Percentiles rank a stretch among this genome's conserved stretches.
Conservation (phyloP, 2,797 vertebrate species). For the Cyclopterus lumpus region DNA sequence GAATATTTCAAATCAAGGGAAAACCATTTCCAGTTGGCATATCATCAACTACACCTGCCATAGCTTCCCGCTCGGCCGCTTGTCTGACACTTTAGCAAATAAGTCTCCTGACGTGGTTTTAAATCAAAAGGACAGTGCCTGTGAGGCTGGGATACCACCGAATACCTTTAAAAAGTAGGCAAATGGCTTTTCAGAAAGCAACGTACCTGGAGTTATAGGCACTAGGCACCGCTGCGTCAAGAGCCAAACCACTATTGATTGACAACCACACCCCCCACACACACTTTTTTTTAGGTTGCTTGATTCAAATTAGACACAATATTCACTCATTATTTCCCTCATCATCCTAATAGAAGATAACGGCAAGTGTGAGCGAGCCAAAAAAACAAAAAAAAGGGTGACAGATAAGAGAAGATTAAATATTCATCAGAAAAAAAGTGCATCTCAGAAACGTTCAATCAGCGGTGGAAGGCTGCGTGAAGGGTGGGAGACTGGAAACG, state of each 20-base stretch:
- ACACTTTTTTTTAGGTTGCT: slow-evolving; percentile 18
- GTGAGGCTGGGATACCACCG: slow-evolving; percentile 62
- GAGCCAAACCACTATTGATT: slow-evolving; percentile 59
- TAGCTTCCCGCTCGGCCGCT: slow-evolving; percentile 76
- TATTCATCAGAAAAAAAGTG: slow-evolving; percentile 53
- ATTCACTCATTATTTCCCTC: slow-evolving; percentile 49
- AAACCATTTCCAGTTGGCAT: slow-evolving; percentile 80
- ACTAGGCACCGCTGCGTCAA: slow-evolving; percentile 43
- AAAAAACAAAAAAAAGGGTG: slow-evolving; percentile 44
- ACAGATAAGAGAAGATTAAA: slow-evolving; percentile 56
- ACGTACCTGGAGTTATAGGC: slow-evolving; percentile 35
- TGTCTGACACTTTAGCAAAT: slow-evolving; percentile 80
- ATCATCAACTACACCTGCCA: slow-evolving; percentile 80
- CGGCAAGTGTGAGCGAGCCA: slow-evolving; percentile 27
- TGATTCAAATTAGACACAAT: slow-evolving; percentile 43
- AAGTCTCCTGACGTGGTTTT: slow-evolving; percentile 76
- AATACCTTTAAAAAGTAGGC: slow-evolving; percentile 70
- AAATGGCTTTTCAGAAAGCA: slow-evolving; percentile 72
- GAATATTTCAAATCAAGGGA: slow-evolving; percentile 79
- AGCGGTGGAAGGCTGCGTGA: slow-evolving; percentile 63
- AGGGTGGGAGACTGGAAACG: slow-evolving; percentile 64
- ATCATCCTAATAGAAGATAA: slow-evolving; percentile 28
- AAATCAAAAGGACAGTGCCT: slow-evolving; percentile 78
- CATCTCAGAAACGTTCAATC: slow-evolving; percentile 58
- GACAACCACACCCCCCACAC: slow-evolving; percentile 7